Evolutionary conservation across 2,797 vertebrate genomes (phyloP), one percentile per base, ranked within the genome.

Genomic region (Pempheris klunzingeri): DNA sequence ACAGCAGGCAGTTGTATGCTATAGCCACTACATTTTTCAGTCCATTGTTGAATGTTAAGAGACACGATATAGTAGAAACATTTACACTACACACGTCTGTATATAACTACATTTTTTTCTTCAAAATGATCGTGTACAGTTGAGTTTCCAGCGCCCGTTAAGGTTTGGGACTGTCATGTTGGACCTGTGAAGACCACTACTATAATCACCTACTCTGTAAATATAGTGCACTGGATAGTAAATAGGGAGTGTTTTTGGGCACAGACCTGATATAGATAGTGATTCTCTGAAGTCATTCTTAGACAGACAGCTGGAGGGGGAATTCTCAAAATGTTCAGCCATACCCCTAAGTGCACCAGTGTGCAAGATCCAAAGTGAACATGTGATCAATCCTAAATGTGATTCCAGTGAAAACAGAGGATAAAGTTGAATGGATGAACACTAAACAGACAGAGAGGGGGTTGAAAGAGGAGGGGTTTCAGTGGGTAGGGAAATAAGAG

Each of bases 401-500:
- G 1, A 70, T 66, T 28, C 26, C 26, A 7, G 43, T 0, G 18
- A 67, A 3, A 28, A 53, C 44, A 58, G 38, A 13, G 47, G 67
- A 20, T n/a, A 57, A 72, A 79, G 70, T 38, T 36, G 39, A 47
- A 60, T 18, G 34, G 5, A 71, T 34, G 6, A 62, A 20, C 8
- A 22, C 28, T 59, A 69, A 55, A 66, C 36, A 62, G 44, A 63
- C n/a, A 54, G 50, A 53, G 47, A 30, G 36, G 43, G 38, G 57
- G 7, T 20, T 38, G n/a, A 54, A 59, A 41, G 65, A 61, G 18
- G 53, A 68, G 3, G 46, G 43, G 43, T 36, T 61, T 26, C 24
- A 54, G 53, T 17, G 54, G 69, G 67, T 71, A 41, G 80, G 50
- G 82, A 81, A 81, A 77, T 67, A 34, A 77, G 78, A 73, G 47